Conservation (phyloP, 2,888 invertebrate genomes). For the Drosophila villosipedis region DNA sequence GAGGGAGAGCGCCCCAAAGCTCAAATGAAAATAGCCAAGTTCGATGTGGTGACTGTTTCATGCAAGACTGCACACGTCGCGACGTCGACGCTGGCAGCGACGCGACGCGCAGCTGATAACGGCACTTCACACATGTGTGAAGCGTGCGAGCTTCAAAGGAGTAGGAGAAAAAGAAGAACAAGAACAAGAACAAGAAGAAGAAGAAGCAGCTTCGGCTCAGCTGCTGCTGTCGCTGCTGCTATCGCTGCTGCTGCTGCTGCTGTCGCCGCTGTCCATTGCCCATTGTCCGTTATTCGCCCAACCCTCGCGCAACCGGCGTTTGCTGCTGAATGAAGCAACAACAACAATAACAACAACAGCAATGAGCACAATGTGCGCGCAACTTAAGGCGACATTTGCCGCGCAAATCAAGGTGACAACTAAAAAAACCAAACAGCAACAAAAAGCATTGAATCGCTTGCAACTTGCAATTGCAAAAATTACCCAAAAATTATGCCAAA, state of each 20-base stretch:
- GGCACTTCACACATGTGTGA: slow-evolving; percentile 41
- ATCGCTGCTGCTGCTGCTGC: neutral
- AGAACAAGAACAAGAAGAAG: neutral
- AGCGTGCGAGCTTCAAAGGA: slow-evolving; percentile 9
- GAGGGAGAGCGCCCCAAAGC: slow-evolving; percentile 30
- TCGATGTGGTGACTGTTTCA: slow-evolving; percentile 55
- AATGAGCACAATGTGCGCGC: slow-evolving; percentile 55
- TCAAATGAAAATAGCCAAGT: slow-evolving; percentile 64
- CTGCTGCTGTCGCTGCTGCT: slow-evolving; percentile 1
- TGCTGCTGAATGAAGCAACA: slow-evolving; percentile 9
- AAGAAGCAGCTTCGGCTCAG: neutral
- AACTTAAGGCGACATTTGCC: slow-evolving; percentile 56
- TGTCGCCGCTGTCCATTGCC: slow-evolving; percentile 45
- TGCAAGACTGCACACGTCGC: slow-evolving; percentile 47
- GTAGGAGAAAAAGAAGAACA: neutral
- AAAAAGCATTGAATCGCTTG: slow-evolving; percentile 10
- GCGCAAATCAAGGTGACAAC: slow-evolving; percentile 45
- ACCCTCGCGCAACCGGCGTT: slow-evolving; percentile 52
- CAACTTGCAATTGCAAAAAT: neutral
- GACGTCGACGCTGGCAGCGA: slow-evolving; percentile 31
- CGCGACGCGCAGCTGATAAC: slow-evolving; percentile 48
- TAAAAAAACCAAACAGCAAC: slow-evolving; percentile 12
- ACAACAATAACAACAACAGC: slow-evolving; percentile 22
- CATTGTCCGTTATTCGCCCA: slow-evolving; percentile 41
- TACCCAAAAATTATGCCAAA: neutral